These are phyloP conservation scores for Lepidothrix coronata DNA, from an alignment of 2,113 vertebrate species.

Conservation along the genomic window DNA sequence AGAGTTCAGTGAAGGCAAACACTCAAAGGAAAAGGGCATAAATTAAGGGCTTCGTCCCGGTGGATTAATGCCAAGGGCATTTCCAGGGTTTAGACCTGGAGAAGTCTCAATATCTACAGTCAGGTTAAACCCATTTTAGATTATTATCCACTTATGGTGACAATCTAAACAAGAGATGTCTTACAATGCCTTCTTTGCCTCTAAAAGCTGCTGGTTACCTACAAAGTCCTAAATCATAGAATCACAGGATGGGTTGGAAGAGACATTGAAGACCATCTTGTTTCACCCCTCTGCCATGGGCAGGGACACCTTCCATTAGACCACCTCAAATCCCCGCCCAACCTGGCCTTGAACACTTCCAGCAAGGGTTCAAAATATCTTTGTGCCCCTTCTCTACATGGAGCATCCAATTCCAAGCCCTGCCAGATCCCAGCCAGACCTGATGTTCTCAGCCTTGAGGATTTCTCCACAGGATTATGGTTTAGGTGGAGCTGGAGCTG, in stretches of 20 bases:
- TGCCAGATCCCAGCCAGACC: not conserved
- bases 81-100: not conserved
- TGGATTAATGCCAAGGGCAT: not conserved
- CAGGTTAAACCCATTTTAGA: not conserved
- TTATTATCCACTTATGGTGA: not conserved
- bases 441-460: fast-evolving
- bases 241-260: not conserved
- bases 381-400: not conserved
- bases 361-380: not conserved
- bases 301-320: not conserved
- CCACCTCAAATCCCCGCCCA: not conserved
- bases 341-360: not conserved
- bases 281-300: not conserved
- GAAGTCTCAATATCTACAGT: not conserved
- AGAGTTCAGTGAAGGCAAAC: not conserved
- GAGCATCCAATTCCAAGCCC: not conserved
- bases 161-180: not conserved
- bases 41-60: not conserved
- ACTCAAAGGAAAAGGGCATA: not conserved
- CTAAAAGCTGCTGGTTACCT: not conserved
- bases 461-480: not conserved
- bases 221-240: not conserved
- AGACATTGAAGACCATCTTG: not conserved
- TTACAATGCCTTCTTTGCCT: not conserved
- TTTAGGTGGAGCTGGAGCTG: not conserved